Conservation (phyloP, 2,888 invertebrate species). For the Synergus umbraculus region DNA sequence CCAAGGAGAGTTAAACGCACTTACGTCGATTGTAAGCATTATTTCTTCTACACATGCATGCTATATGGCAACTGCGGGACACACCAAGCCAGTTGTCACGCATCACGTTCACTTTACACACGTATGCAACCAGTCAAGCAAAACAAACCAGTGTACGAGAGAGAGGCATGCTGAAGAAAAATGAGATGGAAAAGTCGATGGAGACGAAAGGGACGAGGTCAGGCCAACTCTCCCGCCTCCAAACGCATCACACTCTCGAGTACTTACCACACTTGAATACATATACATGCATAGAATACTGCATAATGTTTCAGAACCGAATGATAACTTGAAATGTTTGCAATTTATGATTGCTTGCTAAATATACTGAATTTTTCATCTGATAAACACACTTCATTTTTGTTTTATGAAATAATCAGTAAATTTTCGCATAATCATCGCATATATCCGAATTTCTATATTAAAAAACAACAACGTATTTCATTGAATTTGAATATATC, state of each 20-base stretch:
- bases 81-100: conserved; percentile 57
- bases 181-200: background rate
- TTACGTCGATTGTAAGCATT: background rate
- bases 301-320: no score
- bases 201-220: conserved; percentile 45
- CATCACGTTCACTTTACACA: conserved; percentile 54
- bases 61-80: background rate
- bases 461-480: no score
- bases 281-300: background rate
- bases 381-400: no score
- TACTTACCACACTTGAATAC: conserved; percentile 39
- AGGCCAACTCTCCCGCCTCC: conserved; percentile 62
- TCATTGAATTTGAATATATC: no score
- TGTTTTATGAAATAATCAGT: no score
- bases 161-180: conserved; percentile 33
- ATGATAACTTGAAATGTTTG: no score
- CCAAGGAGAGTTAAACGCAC: background rate
- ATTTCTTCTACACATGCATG: background rate
- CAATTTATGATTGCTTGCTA: no score
- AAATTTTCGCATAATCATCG: no score
- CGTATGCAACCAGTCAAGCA: conserved; percentile 61
- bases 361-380: no score
- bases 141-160: conserved; percentile 63
- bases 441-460: no score
- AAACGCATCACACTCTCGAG: conserved; percentile 59